phyloP scores from a whole-genome alignment of 2,113 vertebrate genomes.

The Eulacestoma nigropectus region DNA sequence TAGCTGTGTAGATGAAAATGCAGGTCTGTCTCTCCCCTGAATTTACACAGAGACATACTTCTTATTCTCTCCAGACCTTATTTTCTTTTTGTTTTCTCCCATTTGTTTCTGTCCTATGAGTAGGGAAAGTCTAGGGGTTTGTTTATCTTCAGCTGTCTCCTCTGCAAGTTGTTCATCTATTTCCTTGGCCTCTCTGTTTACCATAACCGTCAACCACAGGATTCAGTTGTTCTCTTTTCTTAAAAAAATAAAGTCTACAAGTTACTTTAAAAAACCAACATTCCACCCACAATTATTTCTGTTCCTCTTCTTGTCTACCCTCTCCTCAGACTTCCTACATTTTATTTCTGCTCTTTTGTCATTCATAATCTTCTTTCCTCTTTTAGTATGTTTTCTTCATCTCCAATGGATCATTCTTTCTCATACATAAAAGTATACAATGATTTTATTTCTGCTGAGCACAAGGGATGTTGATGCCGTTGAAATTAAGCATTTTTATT shows the following conservation, averaged over 20 bases:
- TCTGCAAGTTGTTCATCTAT: neutral
- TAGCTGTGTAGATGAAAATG: neutral
- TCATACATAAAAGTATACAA: neutral
- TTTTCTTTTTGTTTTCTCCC: neutral
- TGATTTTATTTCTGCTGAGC: neutral
- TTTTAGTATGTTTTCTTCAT: neutral
- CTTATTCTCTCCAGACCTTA: neutral
- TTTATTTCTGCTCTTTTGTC: neutral
- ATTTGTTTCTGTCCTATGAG: neutral
- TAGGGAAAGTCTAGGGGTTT: neutral
- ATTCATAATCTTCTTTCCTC: neutral
- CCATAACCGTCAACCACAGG: neutral
- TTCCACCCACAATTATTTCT: neutral
- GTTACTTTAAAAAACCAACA: neutral
- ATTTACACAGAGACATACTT: neutral
- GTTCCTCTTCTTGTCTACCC: neutral
- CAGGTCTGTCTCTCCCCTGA: neutral
- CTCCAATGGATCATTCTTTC: neutral
- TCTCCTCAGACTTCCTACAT: neutral
- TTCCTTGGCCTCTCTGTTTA: neutral
- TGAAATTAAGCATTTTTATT: constrained; percentile 4
- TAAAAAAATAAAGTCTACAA: neutral
- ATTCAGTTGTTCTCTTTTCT: neutral
- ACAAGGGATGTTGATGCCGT: neutral
- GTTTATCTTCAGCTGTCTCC: neutral